Evolutionary conservation across 2,113 vertebrate species (phyloP).

Genomic region (Cyrtonyx montezumae): DNA sequence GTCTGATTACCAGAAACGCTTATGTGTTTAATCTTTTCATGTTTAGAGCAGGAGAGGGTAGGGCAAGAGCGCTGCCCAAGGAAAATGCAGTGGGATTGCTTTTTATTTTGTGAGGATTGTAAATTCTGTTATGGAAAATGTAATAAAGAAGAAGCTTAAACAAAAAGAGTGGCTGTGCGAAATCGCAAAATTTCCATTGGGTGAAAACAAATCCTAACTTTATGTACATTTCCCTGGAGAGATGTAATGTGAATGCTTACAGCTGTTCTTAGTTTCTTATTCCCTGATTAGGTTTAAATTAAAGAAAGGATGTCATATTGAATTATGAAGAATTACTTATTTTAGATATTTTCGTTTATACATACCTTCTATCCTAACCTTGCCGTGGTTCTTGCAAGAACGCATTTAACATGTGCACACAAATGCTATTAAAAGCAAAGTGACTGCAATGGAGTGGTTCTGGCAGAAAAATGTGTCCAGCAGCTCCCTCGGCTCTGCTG

Average conservation of each 20-base stretch:
- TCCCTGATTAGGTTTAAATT: slow-evolving; percentile 72
- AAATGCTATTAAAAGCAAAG: background rate
- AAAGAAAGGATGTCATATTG: slow-evolving; percentile 64
- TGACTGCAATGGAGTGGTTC: background rate
- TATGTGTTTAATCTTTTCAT: slow-evolving; percentile 35
- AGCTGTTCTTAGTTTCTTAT: slow-evolving; percentile 72
- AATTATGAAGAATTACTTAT: slow-evolving; percentile 65
- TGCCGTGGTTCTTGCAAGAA: background rate
- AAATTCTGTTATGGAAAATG: slow-evolving; percentile 63
- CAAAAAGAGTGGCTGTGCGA: slow-evolving; percentile 49
- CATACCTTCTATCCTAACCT: slow-evolving; percentile 2
- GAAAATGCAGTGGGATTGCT: slow-evolving; percentile 27
- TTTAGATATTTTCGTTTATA: slow-evolving; percentile 13
- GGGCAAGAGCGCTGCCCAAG: background rate
- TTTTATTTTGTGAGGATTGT: slow-evolving; percentile 49
- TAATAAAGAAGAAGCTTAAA: slow-evolving; percentile 64
- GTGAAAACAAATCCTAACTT: slow-evolving; percentile 72
- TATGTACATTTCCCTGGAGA: slow-evolving; percentile 54
- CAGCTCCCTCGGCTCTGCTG: background rate
- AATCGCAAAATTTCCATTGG: slow-evolving; percentile 52
- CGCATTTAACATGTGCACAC: background rate
- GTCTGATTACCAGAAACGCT: slow-evolving; percentile 59
- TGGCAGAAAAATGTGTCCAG: background rate
- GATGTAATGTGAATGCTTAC: slow-evolving; percentile 66
- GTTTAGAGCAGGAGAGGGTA: background rate